phyloP scores from a whole-genome alignment of 2,797 vertebrate species.

The Ctenochaetus hawaiiensis region DNA sequence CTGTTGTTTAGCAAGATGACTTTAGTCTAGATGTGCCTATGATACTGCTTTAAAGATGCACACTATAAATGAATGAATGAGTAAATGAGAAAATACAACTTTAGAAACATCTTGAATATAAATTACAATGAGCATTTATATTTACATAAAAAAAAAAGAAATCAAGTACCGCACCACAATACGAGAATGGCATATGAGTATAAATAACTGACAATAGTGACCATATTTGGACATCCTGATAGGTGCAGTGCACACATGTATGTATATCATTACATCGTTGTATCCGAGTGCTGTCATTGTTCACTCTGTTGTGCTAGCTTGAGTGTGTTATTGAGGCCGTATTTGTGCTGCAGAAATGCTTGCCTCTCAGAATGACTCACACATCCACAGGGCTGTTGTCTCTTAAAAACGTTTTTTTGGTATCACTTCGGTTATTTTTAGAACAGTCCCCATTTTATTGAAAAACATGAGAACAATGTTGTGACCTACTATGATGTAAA shows the following conservation, averaged over 20 bases:
- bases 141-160: constrained; percentile 7
- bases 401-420: constrained; percentile 8
- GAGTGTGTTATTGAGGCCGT: constrained; percentile 27
- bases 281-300: neutral
- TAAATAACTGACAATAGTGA: neutral
- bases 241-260: neutral
- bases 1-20: too few species aligned
- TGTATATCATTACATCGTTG: too few species aligned
- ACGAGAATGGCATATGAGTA: neutral
- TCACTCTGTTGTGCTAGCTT: constrained; percentile 1
- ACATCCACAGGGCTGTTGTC: constrained; percentile 8
- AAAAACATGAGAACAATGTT: constrained; percentile 17
- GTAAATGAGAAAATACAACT: too few species aligned
- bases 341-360: constrained; percentile 38
- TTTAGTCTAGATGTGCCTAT: too few species aligned
- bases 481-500: neutral
- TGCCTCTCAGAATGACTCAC: constrained; percentile 55
- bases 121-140: neutral
- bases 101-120: too few species aligned
- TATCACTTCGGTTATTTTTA: constrained; percentile 30
- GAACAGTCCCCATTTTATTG: neutral
- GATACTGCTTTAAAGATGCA: too few species aligned
- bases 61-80: too few species aligned
- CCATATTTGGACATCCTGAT: constrained; percentile 13
- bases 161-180: neutral